These are phyloP conservation scores for Acanthopleura granulata DNA, from an alignment of 2,888 invertebrate genomes.

Conservation along the genomic window DNA sequence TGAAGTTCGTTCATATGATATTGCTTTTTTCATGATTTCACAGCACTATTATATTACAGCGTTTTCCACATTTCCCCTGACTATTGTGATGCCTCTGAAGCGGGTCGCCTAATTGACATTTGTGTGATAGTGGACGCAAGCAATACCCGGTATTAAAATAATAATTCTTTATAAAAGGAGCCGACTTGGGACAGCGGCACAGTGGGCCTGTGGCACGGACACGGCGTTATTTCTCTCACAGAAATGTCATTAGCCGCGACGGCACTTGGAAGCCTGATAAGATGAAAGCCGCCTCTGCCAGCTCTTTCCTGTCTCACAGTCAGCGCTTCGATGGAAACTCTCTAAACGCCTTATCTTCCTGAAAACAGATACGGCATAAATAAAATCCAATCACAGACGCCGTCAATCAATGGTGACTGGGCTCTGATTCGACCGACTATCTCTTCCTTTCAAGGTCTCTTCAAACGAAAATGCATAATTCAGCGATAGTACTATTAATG, in stretches of 20 bases:
- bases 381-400: conserved; percentile 12
- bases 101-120: conserved; percentile 13
- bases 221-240: not conserved
- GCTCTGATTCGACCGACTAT: not conserved
- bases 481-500: conserved; percentile 8
- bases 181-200: not conserved
- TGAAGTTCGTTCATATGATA: no score
- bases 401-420: conserved; percentile 11
- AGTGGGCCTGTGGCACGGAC: not conserved
- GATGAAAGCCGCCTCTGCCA: conserved; percentile 14
- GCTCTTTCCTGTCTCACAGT: not conserved
- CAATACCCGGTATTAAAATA: conserved; percentile 5
- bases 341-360: conserved; percentile 17
- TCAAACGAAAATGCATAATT: conserved; percentile 7
- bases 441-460: not conserved
- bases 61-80: conserved; percentile 6
- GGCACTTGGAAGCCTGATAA: conserved; percentile 5
- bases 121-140: not conserved
- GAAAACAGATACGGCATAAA: conserved; percentile 18
- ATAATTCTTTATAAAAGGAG: conserved; percentile 9
- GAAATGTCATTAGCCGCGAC: not conserved
- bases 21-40: not conserved
- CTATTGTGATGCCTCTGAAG: not conserved
- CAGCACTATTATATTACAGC: not conserved
- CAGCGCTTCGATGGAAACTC: not conserved